Base-by-base conservation (phyloP, 2,888 invertebrate species). In the Pseudococcus jackbeardsleyi region DNA sequence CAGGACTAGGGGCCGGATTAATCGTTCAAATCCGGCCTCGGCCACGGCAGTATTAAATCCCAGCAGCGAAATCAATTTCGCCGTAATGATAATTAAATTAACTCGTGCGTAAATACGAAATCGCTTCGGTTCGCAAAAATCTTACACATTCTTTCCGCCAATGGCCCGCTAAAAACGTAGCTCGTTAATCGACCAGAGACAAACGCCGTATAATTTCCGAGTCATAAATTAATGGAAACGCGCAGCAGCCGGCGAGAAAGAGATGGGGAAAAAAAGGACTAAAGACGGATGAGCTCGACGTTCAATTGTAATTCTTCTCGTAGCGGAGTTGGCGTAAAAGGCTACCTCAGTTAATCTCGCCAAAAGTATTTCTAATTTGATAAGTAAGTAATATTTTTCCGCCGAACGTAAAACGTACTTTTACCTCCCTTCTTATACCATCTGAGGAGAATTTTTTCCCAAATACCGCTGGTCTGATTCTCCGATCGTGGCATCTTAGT, bases 131-230 rank as follows among this genome's bases (percentile, higher is more conserved):
- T 42, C n/a, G 42, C n/a, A 42, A 42, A 79, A 79, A 79, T 79
- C n/a, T 79, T 15, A 26, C 19, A 39, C 26, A 33, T 33, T 33
- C 39, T 26, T 39, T 50, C 12, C 50, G 17, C 17, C 50, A 33
- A 33, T 33, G 26, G 50, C 8, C 12, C 4, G 39, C 39, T 26
- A 42, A 79, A 79, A 79, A 42, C 79, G 42, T 42, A 42, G 5
- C 79, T 39, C 79, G 79, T 79, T 79, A 79, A 79, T 79, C 79
- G 79, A 79, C 79, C 79, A 42, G 42, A 79, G 79, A 79, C 79
- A 79, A 79, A 79, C 79, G 39, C 42, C 79, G 79, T 42, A 42
- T 79, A 79, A 79, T 79, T 79, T 79, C 79, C 79, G 79, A 79
- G 17, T 79, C 42, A 19, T 79, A 79, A 79, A 79, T 79, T 79